phyloP scores from a whole-genome alignment of 2,888 invertebrate genomes.

The Agonopterix alstromeriana region DNA sequence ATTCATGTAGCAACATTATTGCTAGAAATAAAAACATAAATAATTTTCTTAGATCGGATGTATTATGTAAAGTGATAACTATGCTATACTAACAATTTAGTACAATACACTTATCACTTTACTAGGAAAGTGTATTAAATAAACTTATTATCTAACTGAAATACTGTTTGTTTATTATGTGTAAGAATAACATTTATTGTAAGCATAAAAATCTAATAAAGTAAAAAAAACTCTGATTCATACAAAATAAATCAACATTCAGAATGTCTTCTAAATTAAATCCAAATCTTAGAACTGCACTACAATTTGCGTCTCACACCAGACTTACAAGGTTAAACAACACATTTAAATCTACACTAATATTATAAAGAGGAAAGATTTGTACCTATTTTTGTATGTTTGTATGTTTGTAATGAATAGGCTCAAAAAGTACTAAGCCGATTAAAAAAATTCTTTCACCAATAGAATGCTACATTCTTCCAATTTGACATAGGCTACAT shows the following conservation, averaged over 20 bases:
- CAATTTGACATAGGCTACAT: no score
- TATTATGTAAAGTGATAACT: not conserved
- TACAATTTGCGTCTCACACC: conserved; percentile 31
- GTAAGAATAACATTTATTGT: conserved; percentile 42
- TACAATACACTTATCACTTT: not conserved
- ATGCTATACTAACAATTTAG: not conserved
- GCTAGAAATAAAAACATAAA: conserved; percentile 26
- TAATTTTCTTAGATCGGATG: conserved; percentile 8
- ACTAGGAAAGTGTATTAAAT: conserved; percentile 7
- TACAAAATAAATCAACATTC: conserved; percentile 31
- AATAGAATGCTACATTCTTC: no score
- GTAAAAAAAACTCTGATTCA: conserved; percentile 14
- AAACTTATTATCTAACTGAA: conserved; percentile 48
- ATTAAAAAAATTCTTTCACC: no score
- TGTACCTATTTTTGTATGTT: no score
- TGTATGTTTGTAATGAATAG: no score
- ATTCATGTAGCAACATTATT: conserved; percentile 32
- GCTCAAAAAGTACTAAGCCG: no score
- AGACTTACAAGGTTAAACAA: conserved; percentile 11
- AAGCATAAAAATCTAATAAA: conserved; percentile 31
- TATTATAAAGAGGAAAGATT: no score
- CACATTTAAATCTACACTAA: conserved; percentile 30
- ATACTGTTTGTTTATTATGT: conserved; percentile 67
- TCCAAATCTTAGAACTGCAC: conserved; percentile 30
- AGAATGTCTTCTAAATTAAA: conserved; percentile 30